Conservation (phyloP, 2,888 invertebrate genomes). For the Tuberolachnus salignus region DNA sequence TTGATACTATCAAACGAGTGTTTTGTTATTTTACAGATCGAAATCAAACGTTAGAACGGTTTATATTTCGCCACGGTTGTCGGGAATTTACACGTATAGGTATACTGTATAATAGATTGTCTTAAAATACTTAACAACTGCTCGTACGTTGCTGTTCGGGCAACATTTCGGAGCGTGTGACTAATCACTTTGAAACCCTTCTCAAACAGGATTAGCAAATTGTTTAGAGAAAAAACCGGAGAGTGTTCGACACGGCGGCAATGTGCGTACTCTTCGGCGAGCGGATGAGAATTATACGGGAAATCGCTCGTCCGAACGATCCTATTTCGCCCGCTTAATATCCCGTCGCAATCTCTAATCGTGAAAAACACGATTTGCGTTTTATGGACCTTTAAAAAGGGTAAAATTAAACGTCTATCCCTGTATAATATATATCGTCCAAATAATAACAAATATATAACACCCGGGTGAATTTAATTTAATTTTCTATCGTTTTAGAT, state of each 20-base stretch:
- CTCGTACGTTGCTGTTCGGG: not conserved
- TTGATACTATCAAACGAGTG: not conserved
- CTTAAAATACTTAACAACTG: not conserved
- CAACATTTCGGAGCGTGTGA: not conserved
- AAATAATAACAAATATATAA: too few species aligned
- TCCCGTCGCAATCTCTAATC: not conserved
- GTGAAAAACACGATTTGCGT: not conserved
- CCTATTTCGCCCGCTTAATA: not conserved
- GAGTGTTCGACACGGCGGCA: not conserved
- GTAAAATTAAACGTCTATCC: too few species aligned
- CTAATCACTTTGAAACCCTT: constrained; percentile 29
- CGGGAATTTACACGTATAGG: not conserved
- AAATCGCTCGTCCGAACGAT: constrained; percentile 7
- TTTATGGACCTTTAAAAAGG: too few species aligned
- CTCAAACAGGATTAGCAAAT: constrained; percentile 28
- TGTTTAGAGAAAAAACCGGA: constrained; percentile 4
- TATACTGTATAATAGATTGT: not conserved
- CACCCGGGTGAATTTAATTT: too few species aligned
- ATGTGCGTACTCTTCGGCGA: too few species aligned
- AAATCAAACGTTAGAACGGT: not conserved
- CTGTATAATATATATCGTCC: too few species aligned
- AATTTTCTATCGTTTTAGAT: too few species aligned
- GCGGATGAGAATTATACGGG: not conserved
- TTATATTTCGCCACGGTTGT: not conserved
- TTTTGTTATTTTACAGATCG: too few species aligned